Base-by-base conservation (phyloP, 2,797 vertebrate species). In the Neosilurus mollespiculum region DNA sequence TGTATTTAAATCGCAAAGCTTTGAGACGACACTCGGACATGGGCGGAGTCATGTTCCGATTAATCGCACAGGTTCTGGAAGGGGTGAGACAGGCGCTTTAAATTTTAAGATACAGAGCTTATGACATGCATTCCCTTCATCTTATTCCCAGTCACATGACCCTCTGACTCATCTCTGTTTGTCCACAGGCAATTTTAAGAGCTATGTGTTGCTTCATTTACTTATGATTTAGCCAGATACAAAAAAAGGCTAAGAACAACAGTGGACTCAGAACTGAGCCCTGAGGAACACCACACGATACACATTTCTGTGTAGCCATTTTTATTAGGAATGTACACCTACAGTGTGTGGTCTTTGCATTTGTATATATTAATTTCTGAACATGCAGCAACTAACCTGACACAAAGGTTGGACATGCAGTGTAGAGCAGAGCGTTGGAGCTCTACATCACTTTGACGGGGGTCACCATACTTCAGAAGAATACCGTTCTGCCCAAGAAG, bases 321-420 rank as follows among this genome's bases (percentile, higher is more conserved):
- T 64, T 26, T 26, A 15, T 24, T 9, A 34, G 26, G 6, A 66
- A 12, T 22, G 30, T n/a, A 72, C 10, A 78, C 43, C 78, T 11
- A 49, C 43, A 43, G 4, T 14, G 14, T 49, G 10, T 49, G 4
- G 22, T n/a, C 22, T 14, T n/a, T 71, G 22, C n/a, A 4, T 73
- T 20, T 10, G 4, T 30, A 56, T 30, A 30, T 30, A 30, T 30
- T 30, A 30, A 30, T 34, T 0, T 51, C 43, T 71, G 11, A 73
- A 30, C 43, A n/a, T 56, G 53, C 30, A 12, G 24, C 12, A 18
- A 69, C 88, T 81, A 91, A 99, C 98, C 97, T 94, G 88, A 99
- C 94, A 76, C 97, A 99, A 51, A 99, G 91, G 90, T 98, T 99
- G 34, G 96, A 96, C 95, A 98, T 95, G 90, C 96, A 94, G 81